These are phyloP conservation scores for Empis livida DNA, from an alignment of 2,888 invertebrate genomes.

Conservation along the genomic window DNA sequence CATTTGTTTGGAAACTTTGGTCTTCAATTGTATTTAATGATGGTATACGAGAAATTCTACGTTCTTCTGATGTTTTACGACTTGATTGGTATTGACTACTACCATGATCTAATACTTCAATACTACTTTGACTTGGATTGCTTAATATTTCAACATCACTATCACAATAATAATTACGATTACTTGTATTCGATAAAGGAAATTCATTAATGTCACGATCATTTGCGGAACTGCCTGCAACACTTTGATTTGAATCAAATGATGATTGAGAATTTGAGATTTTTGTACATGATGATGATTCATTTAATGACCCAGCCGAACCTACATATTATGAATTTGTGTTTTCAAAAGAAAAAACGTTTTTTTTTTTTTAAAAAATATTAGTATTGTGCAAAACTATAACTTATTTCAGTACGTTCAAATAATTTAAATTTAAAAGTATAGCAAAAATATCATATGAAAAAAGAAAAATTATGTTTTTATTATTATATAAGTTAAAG, in stretches of 20 bases:
- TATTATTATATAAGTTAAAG: no score
- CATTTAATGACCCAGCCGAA: slow-evolving; percentile 36
- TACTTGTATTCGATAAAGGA: slow-evolving; percentile 14
- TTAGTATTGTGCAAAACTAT: no score
- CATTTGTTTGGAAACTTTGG: slow-evolving; percentile 10
- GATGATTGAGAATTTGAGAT: slow-evolving; percentile 32
- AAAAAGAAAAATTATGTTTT: no score
- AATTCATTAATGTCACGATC: slow-evolving; percentile 26
- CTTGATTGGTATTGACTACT: slow-evolving; percentile 19
- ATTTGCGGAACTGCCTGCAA: slow-evolving; percentile 32
- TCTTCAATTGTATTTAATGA: slow-evolving; percentile 39
- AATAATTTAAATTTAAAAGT: no score
- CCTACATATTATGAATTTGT: slow-evolving; percentile 20
- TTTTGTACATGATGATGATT: slow-evolving; percentile 35
- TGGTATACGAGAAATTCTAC: slow-evolving; percentile 33
- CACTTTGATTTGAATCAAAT: slow-evolving; percentile 35
- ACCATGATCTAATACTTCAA: slow-evolving; percentile 45
- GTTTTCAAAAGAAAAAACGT: neutral
- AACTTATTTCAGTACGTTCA: no score
- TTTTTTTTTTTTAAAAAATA: neutral
- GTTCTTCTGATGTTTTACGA: slow-evolving; percentile 39
- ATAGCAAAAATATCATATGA: no score
- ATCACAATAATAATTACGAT: slow-evolving; percentile 37
- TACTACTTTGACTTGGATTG: slow-evolving; percentile 58
- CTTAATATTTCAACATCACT: slow-evolving; percentile 59